Evolutionary conservation across 2,113 vertebrate species (phyloP).

Genomic region (Lanius ludovicianus): DNA sequence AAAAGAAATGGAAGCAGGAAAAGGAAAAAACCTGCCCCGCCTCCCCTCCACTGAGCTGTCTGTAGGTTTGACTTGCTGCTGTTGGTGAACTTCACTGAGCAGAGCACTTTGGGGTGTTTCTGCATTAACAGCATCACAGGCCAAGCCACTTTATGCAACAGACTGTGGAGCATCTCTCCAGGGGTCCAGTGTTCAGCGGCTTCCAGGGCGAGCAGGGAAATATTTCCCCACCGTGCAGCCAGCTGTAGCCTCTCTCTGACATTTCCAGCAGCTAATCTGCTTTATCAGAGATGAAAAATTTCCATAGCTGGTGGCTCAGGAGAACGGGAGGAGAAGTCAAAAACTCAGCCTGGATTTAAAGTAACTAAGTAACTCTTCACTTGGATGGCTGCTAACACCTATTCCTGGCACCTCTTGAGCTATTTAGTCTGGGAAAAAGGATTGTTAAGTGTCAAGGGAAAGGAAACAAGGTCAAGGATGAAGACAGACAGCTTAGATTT

Average conservation of each 20-base stretch:
- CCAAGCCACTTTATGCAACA: constrained; percentile 52
- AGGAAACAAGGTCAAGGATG: background rate
- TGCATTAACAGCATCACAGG: constrained; percentile 42
- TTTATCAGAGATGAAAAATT: constrained; percentile 43
- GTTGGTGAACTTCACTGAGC: background rate
- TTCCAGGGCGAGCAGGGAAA: constrained; percentile 38
- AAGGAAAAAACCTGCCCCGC: background rate
- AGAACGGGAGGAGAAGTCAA: constrained; percentile 27
- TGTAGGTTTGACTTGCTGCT: background rate
- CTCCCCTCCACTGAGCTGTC: constrained; percentile 36
- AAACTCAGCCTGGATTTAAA: constrained; percentile 33
- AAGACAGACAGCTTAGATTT: background rate
- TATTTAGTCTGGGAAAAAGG: background rate
- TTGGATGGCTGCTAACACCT: constrained; percentile 23
- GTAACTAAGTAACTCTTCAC: constrained; percentile 21
- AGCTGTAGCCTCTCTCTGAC: constrained; percentile 60
- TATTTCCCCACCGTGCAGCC: constrained; percentile 63
- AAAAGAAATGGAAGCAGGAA: background rate
- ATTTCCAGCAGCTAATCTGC: constrained; percentile 42
- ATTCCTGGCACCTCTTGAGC: background rate
- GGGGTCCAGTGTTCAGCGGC: background rate
- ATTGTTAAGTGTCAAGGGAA: background rate
- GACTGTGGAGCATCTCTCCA: constrained; percentile 58
- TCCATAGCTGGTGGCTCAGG: constrained; percentile 11
- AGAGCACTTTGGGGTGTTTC: constrained; percentile 40